phyloP scores from a whole-genome alignment of 2,113 vertebrate genomes.

The Melierax canorus region DNA sequence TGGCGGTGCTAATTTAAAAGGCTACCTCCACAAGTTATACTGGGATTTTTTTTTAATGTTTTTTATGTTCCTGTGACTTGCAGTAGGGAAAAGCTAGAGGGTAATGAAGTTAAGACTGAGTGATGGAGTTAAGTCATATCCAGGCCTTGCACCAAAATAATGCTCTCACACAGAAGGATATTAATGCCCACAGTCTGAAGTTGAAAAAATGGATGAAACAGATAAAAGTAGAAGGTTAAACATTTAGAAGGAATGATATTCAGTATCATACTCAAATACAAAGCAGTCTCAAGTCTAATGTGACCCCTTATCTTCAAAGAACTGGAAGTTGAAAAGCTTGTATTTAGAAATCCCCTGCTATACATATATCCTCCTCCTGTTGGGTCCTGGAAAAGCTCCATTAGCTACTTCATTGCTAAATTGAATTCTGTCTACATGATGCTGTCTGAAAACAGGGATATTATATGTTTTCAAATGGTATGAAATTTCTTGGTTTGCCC shows the following conservation, averaged over 20 bases:
- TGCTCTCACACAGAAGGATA: background rate
- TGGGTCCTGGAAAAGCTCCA: background rate
- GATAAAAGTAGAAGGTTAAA: background rate
- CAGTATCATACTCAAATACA: background rate
- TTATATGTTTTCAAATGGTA: background rate
- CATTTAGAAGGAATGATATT: background rate
- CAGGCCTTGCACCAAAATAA: background rate
- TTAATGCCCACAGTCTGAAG: background rate
- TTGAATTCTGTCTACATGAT: background rate
- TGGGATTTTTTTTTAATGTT: accelerated
- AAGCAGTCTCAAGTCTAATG: background rate
- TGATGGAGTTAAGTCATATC: background rate
- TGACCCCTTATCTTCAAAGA: background rate
- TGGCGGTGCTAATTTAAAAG: background rate
- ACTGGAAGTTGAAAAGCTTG: background rate
- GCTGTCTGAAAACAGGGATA: background rate
- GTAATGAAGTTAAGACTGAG: background rate
- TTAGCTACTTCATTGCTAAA: background rate
- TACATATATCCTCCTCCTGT: background rate
- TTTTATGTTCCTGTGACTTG: background rate
- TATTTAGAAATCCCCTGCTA: background rate
- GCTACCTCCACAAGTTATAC: background rate
- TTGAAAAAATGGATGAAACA: background rate
- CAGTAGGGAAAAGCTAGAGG: background rate
- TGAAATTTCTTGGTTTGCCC: background rate